These are phyloP conservation scores for Rattus rattus DNA, from an alignment of 2,113 vertebrate species.

Conservation along the genomic window DNA sequence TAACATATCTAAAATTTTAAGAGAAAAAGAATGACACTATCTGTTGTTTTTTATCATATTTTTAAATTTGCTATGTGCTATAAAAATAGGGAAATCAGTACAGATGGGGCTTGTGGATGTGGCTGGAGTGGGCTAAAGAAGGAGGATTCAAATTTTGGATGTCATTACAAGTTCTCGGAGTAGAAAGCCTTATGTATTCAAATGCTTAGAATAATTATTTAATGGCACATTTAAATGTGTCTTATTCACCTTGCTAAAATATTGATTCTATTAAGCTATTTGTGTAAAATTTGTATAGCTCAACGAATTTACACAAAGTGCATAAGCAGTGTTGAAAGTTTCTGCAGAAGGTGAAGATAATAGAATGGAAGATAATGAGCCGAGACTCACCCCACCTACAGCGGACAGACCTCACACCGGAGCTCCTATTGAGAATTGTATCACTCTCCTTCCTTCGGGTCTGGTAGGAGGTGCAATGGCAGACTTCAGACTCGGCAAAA, in stretches of 20 bases:
- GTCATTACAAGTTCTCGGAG: not conserved
- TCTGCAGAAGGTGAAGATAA: not conserved
- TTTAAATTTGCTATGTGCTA: not conserved
- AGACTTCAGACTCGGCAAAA: not conserved
- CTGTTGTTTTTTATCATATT: not conserved
- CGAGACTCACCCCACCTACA: not conserved
- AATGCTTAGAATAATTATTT: not conserved
- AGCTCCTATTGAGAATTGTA: accelerated
- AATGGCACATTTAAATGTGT: not conserved
- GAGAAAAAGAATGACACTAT: not conserved
- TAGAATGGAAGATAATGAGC: not conserved
- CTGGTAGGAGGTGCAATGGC: not conserved
- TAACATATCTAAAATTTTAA: not conserved
- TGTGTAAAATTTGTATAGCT: not conserved
- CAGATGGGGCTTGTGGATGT: not conserved
- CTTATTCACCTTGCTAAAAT: not conserved
- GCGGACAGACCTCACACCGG: not conserved
- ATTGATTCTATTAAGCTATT: not conserved
- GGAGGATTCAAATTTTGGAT: not conserved
- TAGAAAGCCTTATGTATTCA: not conserved
- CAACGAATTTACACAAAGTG: not conserved
- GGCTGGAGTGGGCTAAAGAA: accelerated
- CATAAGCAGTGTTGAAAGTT: not conserved
- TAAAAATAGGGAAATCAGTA: not conserved
- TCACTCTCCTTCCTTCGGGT: not conserved